Percentiles rank a stretch among this genome's conserved stretches.
Conservation (phyloP, 2,113 vertebrate genomes). For the Oncorhynchus gorbuscha region DNA sequence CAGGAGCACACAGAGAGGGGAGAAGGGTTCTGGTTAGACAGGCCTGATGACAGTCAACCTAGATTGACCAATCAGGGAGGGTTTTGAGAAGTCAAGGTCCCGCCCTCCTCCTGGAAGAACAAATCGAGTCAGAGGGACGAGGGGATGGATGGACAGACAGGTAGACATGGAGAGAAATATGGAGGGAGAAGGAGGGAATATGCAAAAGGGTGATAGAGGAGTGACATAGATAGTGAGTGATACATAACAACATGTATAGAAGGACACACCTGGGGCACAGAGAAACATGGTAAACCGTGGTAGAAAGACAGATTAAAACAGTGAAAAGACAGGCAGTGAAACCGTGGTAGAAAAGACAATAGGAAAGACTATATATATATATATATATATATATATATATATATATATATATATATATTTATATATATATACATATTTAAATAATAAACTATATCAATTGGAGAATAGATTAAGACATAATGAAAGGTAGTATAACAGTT, state of each 20-base stretch:
- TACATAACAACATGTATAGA: not conserved
- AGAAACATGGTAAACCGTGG: not conserved
- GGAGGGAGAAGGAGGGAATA: not conserved
- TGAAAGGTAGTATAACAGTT: conserved; percentile 1
- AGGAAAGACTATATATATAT: not conserved
- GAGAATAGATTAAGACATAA: not conserved
- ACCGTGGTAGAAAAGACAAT: not conserved
- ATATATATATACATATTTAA: not conserved
- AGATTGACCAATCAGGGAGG: conserved; percentile 55
- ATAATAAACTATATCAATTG: not conserved
- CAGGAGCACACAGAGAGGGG: conserved; percentile 27
- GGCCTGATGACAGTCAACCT: conserved; percentile 44
- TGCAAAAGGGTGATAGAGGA: not conserved
- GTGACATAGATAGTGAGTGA: not conserved
- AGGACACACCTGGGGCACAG: not conserved
- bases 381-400: too few species aligned
- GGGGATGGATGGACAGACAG: conserved; percentile 10
- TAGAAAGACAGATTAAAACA: not conserved
- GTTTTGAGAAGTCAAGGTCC: conserved; percentile 51
- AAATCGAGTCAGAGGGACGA: conserved; percentile 35
- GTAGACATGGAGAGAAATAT: not conserved
- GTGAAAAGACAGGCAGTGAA: not conserved
- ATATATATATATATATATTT: too few species aligned
- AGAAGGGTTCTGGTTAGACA: conserved; percentile 49
- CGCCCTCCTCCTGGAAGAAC: conserved; percentile 48